Percentiles rank a stretch among this genome's conserved stretches.
These are phyloP conservation scores for Atethmia centrago DNA, from an alignment of 2,888 invertebrate genomes.

Conservation along the genomic window DNA sequence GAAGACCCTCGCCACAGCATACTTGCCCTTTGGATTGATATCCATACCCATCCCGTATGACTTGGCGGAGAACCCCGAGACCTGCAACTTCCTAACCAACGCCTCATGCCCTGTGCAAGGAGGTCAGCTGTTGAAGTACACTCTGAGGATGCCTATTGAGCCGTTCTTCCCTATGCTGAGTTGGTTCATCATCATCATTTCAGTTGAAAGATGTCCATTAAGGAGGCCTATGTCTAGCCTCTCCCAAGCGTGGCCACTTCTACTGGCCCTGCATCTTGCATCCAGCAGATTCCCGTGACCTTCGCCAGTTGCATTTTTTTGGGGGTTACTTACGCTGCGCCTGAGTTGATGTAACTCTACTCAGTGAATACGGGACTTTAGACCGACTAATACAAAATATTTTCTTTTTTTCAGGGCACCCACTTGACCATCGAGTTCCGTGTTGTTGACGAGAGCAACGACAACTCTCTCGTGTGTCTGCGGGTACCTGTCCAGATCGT, in stretches of 20 bases:
- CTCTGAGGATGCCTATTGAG: conserved; percentile 71
- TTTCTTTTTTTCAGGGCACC: conserved; percentile 60
- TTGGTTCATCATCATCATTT: no score
- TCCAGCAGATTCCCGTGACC: no score
- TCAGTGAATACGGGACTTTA: no score
- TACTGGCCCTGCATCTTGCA: no score
- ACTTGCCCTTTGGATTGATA: conserved; percentile 43
- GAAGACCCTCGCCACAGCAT: conserved; percentile 72
- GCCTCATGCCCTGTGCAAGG: conserved; percentile 66
- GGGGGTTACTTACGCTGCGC: no score
- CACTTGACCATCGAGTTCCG: conserved; percentile 69
- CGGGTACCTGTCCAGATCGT: conserved; percentile 13
- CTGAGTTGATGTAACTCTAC: no score
- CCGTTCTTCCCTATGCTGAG: conserved; percentile 71
- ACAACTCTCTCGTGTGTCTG: conserved; percentile 14
- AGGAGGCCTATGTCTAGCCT: no score
- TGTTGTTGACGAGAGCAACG: conserved; percentile 63
- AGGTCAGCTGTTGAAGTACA: conserved; percentile 48
- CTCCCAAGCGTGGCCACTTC: no score
- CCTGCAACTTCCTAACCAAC: conserved; percentile 76
- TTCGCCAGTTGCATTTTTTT: no score
- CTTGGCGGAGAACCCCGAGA: conserved; percentile 64
- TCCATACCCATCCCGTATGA: conserved; percentile 54
- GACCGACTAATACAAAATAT: neutral
- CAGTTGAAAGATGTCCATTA: neutral